Percentiles rank a stretch among this genome's conserved stretches.
Evolutionary conservation across 2,888 invertebrate genomes (phyloP).

Genomic region (Endotricha flammealis): DNA sequence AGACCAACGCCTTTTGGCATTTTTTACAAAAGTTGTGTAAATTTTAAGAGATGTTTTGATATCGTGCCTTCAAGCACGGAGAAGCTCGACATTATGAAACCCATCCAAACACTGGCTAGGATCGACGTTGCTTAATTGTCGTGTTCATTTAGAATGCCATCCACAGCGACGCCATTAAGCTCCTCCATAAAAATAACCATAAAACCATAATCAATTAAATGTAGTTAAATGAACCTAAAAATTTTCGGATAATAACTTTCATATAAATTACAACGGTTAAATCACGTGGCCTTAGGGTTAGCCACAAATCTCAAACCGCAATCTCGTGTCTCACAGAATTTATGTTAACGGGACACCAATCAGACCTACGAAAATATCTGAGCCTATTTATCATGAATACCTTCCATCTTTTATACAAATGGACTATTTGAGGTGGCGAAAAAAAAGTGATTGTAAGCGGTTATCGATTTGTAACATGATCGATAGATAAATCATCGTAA

Average conservation of each 20-base stretch:
- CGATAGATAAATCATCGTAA: too few species aligned
- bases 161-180: background rate
- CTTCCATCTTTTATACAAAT: conserved; percentile 6
- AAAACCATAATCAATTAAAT: background rate
- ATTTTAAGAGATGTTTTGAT: too few species aligned
- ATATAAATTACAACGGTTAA: conserved; percentile 4
- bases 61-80: too few species aligned
- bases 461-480: too few species aligned
- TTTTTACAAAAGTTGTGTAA: too few species aligned
- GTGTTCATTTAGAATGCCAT: background rate
- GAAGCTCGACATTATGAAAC: too few species aligned
- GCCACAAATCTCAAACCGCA: conserved; percentile 6
- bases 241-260: background rate
- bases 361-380: conserved; percentile 6
- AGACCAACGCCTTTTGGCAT: too few species aligned
- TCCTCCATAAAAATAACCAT: too few species aligned
- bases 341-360: conserved; percentile 11
- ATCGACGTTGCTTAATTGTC: too few species aligned
- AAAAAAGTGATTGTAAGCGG: too few species aligned
- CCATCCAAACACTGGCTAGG: too few species aligned
- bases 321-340: conserved; percentile 9
- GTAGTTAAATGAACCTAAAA: background rate
- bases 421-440: too few species aligned
- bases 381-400: conserved; percentile 5
- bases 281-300: conserved; percentile 5